Evolutionary conservation across 2,888 invertebrate species (phyloP).

Genomic region (Leptopterna dolabrata): DNA sequence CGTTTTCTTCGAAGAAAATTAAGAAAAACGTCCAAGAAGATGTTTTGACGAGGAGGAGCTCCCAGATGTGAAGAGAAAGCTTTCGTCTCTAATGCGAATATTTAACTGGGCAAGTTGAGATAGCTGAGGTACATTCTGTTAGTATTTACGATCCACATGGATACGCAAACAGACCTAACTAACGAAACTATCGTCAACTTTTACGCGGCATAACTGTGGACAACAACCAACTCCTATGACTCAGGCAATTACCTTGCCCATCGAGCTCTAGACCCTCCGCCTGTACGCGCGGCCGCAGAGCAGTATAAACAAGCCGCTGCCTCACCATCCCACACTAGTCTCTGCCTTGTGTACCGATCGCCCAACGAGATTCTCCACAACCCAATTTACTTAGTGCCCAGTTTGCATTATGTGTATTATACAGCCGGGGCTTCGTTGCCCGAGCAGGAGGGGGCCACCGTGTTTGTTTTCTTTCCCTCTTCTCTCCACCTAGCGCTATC

Average conservation of each 20-base stretch:
- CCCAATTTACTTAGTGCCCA: conserved; percentile 41
- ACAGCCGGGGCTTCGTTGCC: neutral
- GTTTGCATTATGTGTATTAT: conserved; percentile 35
- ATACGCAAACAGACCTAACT: no score
- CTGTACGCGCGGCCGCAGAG: neutral
- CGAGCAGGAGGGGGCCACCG: neutral
- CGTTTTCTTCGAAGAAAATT: no score
- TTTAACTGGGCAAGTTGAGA: no score
- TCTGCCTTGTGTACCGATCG: conserved; percentile 15
- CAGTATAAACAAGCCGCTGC: neutral
- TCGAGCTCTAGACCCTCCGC: neutral
- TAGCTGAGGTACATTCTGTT: no score
- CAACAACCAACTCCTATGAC: neutral
- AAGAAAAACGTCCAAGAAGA: no score
- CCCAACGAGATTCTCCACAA: conserved; percentile 37
- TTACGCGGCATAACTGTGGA: neutral
- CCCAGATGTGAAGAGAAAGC: no score
- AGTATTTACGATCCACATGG: no score
- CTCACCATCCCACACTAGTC: neutral
- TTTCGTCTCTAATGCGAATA: no score
- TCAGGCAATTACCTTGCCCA: neutral
- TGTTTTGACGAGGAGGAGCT: no score
- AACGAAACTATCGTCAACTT: neutral
- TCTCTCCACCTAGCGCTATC: neutral
- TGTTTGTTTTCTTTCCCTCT: neutral